phyloP scores from a whole-genome alignment of 2,888 invertebrate species.

The Meandrusa payeni region DNA sequence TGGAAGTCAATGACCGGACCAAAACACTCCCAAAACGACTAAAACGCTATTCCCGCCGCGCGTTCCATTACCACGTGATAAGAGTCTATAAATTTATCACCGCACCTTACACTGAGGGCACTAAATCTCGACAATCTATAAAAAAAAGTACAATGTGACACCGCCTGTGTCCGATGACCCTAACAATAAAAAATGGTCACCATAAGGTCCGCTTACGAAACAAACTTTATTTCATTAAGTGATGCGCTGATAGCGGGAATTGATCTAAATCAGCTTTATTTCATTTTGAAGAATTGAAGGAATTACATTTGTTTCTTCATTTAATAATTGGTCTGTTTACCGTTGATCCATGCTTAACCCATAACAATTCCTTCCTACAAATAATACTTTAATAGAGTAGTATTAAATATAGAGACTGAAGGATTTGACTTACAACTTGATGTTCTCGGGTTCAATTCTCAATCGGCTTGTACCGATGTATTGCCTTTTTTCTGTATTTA shows the following conservation, averaged over 20 bases:
- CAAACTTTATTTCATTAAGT: slow-evolving; percentile 31
- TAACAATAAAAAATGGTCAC: slow-evolving; percentile 71
- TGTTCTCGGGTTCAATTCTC: too few species aligned
- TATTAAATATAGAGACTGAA: too few species aligned
- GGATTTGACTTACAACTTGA: too few species aligned
- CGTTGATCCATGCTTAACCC: too few species aligned
- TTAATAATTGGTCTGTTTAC: too few species aligned
- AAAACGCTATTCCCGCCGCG: slow-evolving; percentile 31
- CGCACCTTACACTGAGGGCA: slow-evolving; percentile 43
- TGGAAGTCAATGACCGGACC: slow-evolving; percentile 23
- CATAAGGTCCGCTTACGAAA: slow-evolving; percentile 62
- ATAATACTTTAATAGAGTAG: too few species aligned
- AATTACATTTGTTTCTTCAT: too few species aligned
- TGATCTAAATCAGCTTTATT: too few species aligned
- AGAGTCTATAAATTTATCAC: slow-evolving; percentile 72
- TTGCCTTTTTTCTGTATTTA: too few species aligned
- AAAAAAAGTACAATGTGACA: slow-evolving; percentile 55
- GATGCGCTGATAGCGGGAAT: slow-evolving; percentile 31
- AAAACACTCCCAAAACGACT: slow-evolving; percentile 25
- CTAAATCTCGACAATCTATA: slow-evolving; percentile 60
- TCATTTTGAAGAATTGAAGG: too few species aligned
- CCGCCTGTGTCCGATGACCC: slow-evolving; percentile 59
- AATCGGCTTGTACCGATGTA: too few species aligned
- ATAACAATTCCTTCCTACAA: too few species aligned
- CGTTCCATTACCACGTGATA: slow-evolving; percentile 66